These are phyloP conservation scores for Rhaphigaster nebulosa DNA, from an alignment of 2,888 invertebrate species.

Conservation along the genomic window DNA sequence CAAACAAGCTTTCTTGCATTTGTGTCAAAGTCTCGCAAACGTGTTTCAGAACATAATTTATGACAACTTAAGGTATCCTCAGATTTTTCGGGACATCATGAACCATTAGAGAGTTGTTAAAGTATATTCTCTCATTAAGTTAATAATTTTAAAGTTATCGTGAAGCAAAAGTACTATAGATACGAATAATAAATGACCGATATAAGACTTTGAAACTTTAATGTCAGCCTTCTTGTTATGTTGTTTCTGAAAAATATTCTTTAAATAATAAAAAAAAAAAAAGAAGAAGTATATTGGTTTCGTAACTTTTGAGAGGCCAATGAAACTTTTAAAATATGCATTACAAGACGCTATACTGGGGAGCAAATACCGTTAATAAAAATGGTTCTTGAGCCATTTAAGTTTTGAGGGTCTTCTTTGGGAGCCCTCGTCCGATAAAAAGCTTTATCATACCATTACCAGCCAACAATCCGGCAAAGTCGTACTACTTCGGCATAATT, in stretches of 20 bases:
- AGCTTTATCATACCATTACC: slow-evolving; percentile 5
- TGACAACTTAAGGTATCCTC: too few species aligned
- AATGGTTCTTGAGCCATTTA: neutral
- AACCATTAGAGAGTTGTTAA: too few species aligned
- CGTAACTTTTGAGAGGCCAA: neutral
- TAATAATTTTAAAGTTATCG: too few species aligned
- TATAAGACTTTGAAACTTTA: too few species aligned
- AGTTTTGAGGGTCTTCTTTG: neutral
- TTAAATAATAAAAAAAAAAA: neutral
- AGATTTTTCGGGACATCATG: too few species aligned
- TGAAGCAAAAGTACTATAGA: too few species aligned
- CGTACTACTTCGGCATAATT: neutral
- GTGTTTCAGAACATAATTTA: too few species aligned
- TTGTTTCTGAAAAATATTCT: neutral
- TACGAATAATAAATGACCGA: too few species aligned
- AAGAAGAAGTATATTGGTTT: neutral
- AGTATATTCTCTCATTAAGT: too few species aligned
- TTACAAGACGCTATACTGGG: neutral
- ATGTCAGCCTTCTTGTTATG: too few species aligned
- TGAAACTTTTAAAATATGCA: slow-evolving; percentile 9
- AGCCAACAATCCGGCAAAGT: neutral
- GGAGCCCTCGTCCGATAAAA: neutral
- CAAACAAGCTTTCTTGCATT: too few species aligned
- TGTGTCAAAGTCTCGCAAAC: too few species aligned
- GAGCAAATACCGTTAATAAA: neutral